These are phyloP conservation scores for Pasiphila rectangulata DNA, from an alignment of 2,888 invertebrate species.

Conservation along the genomic window DNA sequence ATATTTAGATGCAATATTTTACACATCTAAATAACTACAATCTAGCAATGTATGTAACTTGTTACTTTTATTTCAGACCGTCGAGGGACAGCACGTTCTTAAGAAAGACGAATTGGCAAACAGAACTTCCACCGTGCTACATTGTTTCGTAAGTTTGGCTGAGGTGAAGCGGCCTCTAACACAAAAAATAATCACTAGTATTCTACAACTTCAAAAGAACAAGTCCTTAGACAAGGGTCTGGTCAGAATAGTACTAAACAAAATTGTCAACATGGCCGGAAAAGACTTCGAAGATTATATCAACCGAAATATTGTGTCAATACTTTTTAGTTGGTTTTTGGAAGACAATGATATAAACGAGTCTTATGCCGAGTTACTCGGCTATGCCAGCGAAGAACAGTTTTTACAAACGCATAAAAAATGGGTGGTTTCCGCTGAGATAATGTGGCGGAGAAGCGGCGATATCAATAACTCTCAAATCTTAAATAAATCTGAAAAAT, in stretches of 20 bases:
- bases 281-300: conserved; percentile 54
- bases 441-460: conserved; percentile 61
- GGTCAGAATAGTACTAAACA: conserved; percentile 67
- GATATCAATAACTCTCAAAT: conserved; percentile 49
- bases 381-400: conserved; percentile 48
- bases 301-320: conserved; percentile 65
- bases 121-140: conserved; percentile 80
- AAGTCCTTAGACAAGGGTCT: conserved; percentile 69
- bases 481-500: conserved; percentile 39
- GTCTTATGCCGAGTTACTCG: conserved; percentile 68
- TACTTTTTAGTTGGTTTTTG: conserved; percentile 75
- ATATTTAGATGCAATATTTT: too few species aligned
- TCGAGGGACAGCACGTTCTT: conserved; percentile 59
- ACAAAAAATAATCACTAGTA: conserved; percentile 73
- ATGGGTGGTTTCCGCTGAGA: conserved; percentile 69
- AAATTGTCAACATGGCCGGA: conserved; percentile 49
- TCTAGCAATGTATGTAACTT: neutral
- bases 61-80: conserved; percentile 50
- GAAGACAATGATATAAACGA: conserved; percentile 54
- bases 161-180: conserved; percentile 73
- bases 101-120: conserved; percentile 81
- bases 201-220: conserved; percentile 76
- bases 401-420: conserved; percentile 70
- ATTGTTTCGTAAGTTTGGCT: conserved; percentile 77
- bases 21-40: too few species aligned